Conservation (phyloP, 2,113 vertebrate species). For the Silurus meridionalis region DNA sequence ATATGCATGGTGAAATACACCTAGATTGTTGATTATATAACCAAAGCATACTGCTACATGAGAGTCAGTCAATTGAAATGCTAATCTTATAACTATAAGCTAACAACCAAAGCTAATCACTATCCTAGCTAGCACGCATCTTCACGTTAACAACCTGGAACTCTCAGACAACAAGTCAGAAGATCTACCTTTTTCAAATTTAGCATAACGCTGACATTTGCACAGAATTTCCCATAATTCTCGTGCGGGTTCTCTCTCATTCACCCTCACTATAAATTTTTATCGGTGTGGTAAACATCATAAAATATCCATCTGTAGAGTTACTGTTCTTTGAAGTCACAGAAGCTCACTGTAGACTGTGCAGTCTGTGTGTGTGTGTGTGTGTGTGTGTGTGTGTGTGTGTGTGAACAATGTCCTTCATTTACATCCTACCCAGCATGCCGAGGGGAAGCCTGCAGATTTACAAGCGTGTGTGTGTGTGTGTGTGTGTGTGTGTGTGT, state of each 20-base stretch:
- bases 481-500: neutral
- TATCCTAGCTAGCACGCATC: neutral
- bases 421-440: slow-evolving; percentile 32
- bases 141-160: neutral
- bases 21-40: no score
- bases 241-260: neutral
- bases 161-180: neutral
- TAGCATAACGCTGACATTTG: slow-evolving; percentile 2
- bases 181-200: neutral
- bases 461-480: slow-evolving; percentile 53
- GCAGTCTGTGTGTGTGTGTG: slow-evolving; percentile 9
- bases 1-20: no score
- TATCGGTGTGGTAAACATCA: neutral
- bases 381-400: slow-evolving; percentile 12
- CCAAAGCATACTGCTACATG: no score
- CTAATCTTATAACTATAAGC: no score
- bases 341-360: neutral
- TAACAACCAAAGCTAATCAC: neutral
- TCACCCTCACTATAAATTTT: neutral
- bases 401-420: slow-evolving; percentile 15
- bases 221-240: neutral
- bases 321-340: neutral
- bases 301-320: neutral
- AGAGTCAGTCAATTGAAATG: no score
- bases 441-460: slow-evolving; percentile 64